A percentile compares a stretch with the other conserved stretches of the same genome.
phyloP scores from a whole-genome alignment of 1,140 invertebrate genomes.

The Acromyrmex echinatior region DNA sequence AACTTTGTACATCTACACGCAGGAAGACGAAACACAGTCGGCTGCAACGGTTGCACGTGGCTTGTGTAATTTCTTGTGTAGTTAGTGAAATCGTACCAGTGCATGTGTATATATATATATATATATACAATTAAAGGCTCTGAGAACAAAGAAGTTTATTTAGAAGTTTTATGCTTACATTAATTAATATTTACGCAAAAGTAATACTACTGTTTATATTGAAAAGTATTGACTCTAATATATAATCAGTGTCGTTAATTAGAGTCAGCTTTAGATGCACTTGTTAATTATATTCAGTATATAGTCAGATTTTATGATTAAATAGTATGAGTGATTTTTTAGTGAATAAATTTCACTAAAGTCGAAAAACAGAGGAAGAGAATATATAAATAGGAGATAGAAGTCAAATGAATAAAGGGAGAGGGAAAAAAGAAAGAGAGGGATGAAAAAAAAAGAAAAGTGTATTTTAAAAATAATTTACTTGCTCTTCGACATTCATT shows the following conservation, averaged over 20 bases:
- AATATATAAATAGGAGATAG: not conserved
- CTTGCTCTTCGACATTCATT: conserved; percentile 12
- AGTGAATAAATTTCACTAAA: not conserved
- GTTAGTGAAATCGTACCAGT: conserved; percentile 31
- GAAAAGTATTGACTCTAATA: not conserved
- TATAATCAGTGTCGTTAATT: not conserved
- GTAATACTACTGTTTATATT: not conserved
- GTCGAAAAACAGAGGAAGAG: not conserved
- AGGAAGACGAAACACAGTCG: conserved; percentile 55
- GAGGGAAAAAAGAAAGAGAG: not conserved
- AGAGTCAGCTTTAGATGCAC: not conserved
- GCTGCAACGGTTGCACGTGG: conserved; percentile 52
- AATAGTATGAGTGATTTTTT: not conserved
- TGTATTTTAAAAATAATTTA: conserved; percentile 7
- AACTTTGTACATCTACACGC: conserved; percentile 50
- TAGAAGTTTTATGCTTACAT: not conserved
- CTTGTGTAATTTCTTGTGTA: conserved; percentile 59
- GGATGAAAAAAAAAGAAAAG: not conserved
- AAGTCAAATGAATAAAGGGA: not conserved
- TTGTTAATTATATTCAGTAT: not conserved
- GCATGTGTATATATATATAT: conserved; percentile 9
- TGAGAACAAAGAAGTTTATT: conserved; percentile 12
- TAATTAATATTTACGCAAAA: conserved; percentile 5
- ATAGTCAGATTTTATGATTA: not conserved
- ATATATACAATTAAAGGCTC: conserved; percentile 12